Evolutionary conservation across 2,797 vertebrate genomes (phyloP).

Genomic region (Eutrigla gurnardus): DNA sequence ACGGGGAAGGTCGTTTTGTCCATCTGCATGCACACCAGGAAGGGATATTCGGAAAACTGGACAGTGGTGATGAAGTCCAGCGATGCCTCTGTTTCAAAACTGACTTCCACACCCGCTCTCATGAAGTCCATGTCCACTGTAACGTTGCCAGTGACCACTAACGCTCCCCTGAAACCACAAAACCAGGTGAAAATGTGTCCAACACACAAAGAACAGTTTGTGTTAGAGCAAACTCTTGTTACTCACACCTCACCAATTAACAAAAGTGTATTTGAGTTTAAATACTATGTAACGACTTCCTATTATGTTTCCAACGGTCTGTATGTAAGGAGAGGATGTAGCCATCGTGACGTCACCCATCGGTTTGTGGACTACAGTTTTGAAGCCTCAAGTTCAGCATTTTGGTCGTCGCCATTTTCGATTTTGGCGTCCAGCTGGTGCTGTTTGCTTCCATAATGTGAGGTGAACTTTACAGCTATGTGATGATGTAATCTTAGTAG

Average conservation of each 20-base stretch:
- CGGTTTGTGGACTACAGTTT: no score
- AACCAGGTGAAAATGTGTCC: conserved; percentile 1
- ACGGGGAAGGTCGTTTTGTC: conserved; percentile 90
- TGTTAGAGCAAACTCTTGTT: background rate
- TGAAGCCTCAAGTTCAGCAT: no score
- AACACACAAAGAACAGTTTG: background rate
- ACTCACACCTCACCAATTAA: background rate
- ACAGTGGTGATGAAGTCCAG: conserved; percentile 96
- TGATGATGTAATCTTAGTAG: no score
- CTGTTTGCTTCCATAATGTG: no score
- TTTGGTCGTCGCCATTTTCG: no score
- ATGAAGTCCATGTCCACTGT: conserved; percentile 93
- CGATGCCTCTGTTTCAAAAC: conserved; percentile 88
- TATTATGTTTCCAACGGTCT: conserved; percentile 5
- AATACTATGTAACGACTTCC: conserved; percentile 16
- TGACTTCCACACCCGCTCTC: conserved; percentile 89
- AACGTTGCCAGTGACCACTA: conserved; percentile 86
- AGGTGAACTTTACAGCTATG: no score
- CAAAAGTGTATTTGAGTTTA: background rate
- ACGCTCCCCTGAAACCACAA: conserved; percentile 83
- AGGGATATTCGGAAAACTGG: conserved; percentile 97
- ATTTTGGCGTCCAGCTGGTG: no score
- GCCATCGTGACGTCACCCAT: no score
- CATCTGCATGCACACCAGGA: conserved; percentile 98
- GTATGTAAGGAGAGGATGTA: no score